phyloP scores from a whole-genome alignment of 2,113 vertebrate genomes.

The Notechis scutatus region DNA sequence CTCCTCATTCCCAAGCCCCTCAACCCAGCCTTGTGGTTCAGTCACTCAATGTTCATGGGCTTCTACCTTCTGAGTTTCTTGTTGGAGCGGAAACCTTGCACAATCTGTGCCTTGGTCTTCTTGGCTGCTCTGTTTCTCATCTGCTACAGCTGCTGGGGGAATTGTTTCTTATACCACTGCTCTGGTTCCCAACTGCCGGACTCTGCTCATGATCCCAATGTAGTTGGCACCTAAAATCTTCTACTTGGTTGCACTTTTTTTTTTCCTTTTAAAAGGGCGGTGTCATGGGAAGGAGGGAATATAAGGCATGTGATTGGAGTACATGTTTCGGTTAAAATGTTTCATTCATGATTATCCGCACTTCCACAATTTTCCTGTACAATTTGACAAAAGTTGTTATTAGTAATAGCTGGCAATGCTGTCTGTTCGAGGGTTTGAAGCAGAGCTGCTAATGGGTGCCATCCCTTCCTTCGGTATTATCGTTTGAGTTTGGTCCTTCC shows the following conservation, averaged over 20 bases:
- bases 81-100: conserved; percentile 98
- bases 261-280: conserved; percentile 62
- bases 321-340: conserved; percentile 59
- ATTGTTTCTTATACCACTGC: conserved; percentile 99
- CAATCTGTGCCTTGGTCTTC: conserved; percentile 99
- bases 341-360: conserved; percentile 61
- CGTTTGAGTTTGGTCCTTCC: conserved; percentile 48
- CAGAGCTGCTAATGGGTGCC: conserved; percentile 45
- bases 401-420: conserved; percentile 73
- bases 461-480: conserved; percentile 49
- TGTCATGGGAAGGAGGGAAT: conserved; percentile 64
- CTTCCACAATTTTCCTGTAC: conserved; percentile 65
- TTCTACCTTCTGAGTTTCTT: conserved; percentile 99
- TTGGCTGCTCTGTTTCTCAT: conserved; percentile 95
- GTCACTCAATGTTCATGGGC: conserved; percentile 99
- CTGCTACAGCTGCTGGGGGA: conserved; percentile 99
- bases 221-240: conserved; percentile 86
- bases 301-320: conserved; percentile 65
- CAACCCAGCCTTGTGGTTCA: conserved; percentile 98
- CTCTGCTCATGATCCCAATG: conserved; percentile 87
- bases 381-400: conserved; percentile 65
- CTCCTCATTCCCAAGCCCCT: conserved; percentile 98
- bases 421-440: conserved; percentile 68
- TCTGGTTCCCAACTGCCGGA: conserved; percentile 86
- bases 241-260: conserved; percentile 55